Conservation (phyloP, 2,888 invertebrate species). For the Platerodrilus igneus region DNA sequence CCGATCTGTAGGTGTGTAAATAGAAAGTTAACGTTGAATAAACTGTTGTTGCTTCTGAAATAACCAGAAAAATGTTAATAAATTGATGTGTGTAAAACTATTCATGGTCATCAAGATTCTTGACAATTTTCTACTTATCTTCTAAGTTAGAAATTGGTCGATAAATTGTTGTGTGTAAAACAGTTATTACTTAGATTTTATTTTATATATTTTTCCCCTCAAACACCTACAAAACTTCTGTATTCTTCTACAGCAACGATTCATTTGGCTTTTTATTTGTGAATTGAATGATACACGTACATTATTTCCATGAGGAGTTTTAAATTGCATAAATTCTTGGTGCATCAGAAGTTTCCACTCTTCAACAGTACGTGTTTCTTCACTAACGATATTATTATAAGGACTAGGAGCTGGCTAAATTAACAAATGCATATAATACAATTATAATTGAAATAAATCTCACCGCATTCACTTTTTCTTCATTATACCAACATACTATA, state of each 20-base stretch:
- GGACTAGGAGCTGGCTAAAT: conserved; percentile 91
- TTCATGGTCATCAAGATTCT: no score
- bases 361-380: conserved; percentile 97
- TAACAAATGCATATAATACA: conserved; percentile 1
- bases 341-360: conserved; percentile 99
- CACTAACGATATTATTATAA: conserved; percentile 98
- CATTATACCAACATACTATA: conserved; percentile 99
- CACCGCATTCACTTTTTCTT: conserved; percentile 97
- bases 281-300: conserved; percentile 46
- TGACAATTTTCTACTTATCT: no score
- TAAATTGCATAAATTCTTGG: conserved; percentile 96
- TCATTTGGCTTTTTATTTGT: conserved; percentile 48
- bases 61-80: no score
- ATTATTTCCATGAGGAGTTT: conserved; percentile 59
- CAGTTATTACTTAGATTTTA: not conserved
- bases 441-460: conserved; percentile 47
- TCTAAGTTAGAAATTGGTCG: no score
- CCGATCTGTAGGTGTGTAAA: no score
- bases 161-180: no score
- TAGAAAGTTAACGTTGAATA: no score
- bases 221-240: conserved; percentile 28
- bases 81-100: no score
- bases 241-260: conserved; percentile 44
- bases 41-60: no score
- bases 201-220: not conserved